A percentile compares a stretch with the other conserved stretches of the same genome.
These are phyloP conservation scores for Ceratoteleas bidentatus DNA, from an alignment of 1,140 invertebrate species.

Conservation along the genomic window DNA sequence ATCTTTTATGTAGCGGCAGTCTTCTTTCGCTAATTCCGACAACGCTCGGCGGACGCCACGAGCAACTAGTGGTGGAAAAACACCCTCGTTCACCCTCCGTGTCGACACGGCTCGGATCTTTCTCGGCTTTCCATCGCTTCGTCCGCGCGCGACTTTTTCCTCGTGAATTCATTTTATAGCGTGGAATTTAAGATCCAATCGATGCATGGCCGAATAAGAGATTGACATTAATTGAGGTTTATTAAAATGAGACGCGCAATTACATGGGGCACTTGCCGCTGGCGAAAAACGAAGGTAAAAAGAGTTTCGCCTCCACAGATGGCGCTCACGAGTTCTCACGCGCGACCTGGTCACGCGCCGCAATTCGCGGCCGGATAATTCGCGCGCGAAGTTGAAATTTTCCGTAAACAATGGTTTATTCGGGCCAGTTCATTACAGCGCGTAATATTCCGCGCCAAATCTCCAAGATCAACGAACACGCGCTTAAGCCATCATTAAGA, in stretches of 20 bases:
- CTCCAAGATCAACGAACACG: conserved; percentile 79
- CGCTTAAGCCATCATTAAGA: conserved; percentile 82
- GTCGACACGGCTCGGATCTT: conserved; percentile 64
- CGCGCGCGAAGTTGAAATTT: conserved; percentile 51
- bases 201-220: conserved; percentile 41
- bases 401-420: conserved; percentile 63
- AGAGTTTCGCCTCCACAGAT: too few species aligned
- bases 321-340: too few species aligned
- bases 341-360: too few species aligned
- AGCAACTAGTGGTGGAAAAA: conserved; percentile 83
- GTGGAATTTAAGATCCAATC: conserved; percentile 57
- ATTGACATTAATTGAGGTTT: conserved; percentile 52
- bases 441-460: conserved; percentile 80
- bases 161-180: conserved; percentile 54
- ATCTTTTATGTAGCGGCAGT: conserved; percentile 77
- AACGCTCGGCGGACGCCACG: conserved; percentile 77
- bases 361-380: conserved; percentile 4
- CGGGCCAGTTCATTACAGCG: conserved; percentile 76
- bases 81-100: conserved; percentile 76
- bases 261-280: conserved; percentile 11
- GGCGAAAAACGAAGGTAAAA: too few species aligned
- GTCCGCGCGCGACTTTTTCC: conserved; percentile 66
- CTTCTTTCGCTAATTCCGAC: conserved; percentile 71
- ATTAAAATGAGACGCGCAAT: conserved; percentile 30
- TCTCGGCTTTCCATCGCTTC: conserved; percentile 66